Base-by-base conservation (phyloP, 2,797 vertebrate genomes). In the Neostethus bicornis region DNA sequence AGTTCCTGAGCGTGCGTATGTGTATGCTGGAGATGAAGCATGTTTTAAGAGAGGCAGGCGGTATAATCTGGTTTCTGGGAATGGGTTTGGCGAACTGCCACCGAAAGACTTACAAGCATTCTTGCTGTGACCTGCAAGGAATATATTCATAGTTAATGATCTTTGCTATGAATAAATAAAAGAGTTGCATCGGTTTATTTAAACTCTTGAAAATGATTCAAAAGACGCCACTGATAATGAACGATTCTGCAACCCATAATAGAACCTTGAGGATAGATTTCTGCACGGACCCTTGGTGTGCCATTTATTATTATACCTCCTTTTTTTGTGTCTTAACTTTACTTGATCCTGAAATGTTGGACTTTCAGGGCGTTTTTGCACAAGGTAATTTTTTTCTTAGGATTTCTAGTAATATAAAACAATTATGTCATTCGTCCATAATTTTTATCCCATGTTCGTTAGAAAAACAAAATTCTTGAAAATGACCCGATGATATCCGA, bases 1-100 rank as follows among this genome's bases (percentile, higher is more conserved):
- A 25, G 52, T 11, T 12, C 51, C 0, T 45, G 5, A 55, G 9
- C 43, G 21, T 53, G 51, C 32, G 5, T 23, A 34, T 10, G 37
- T 51, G 47, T 35, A 51, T 49, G 45, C 28, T 26, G 25, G 23
- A 34, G 37, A 21, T 32, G n/a, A 54, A 42, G 50, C 59, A 38
- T 60, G 74, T 80, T 79, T n/a, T 70, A 70, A 73, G 67, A 62
- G 63, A 59, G 66, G 66, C 77, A 79, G 69, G 77, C 51, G 14
- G 65, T 71, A 57, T 85, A 73, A 79, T 80, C 75, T 79, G 68
- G 71, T 72, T 82, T 86, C 68, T 82, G 78, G 78, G 81, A 87
- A 84, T 57, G 51, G 34, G 56, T 72, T 66, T 85, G 83, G 79
- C 39, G 1, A 70, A 56, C 25, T 16, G 76, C 80, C 73, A 77